A percentile compares a stretch with the other conserved stretches of the same genome.
Conservation (phyloP, 2,888 invertebrate genomes). For the Serrognathus titanus region DNA sequence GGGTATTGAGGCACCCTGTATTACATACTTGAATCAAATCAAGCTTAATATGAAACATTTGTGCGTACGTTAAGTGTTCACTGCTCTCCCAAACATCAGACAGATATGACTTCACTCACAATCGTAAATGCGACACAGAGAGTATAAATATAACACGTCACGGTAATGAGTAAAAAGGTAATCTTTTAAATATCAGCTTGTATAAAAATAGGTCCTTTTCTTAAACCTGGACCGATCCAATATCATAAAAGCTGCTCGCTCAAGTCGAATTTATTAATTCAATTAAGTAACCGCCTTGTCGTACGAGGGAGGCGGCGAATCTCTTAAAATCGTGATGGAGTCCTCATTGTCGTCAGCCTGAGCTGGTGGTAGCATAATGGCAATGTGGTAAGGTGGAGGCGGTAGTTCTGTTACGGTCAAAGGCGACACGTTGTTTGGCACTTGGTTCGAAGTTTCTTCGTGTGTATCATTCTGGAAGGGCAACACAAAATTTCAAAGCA, state of each 20-base stretch:
- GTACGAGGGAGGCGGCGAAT: conserved; percentile 71
- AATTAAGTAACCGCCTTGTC: conserved; percentile 67
- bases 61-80: too few relatives aligned
- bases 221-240: background rate
- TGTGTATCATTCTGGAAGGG: conserved; percentile 14
- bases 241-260: background rate
- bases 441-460: conserved; percentile 24
- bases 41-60: too few relatives aligned
- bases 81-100: too few relatives aligned
- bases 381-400: conserved; percentile 82
- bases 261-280: background rate
- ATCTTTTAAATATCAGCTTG: background rate
- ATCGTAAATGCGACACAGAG: too few relatives aligned
- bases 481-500: background rate
- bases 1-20: too few relatives aligned
- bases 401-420: conserved; percentile 47
- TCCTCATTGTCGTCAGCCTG: conserved; percentile 40
- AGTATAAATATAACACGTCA: too few relatives aligned
- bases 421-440: conserved; percentile 24
- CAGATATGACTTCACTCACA: too few relatives aligned
- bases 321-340: conserved; percentile 43
- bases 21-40: too few relatives aligned
- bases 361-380: conserved; percentile 66
- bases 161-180: background rate
- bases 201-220: background rate